Percentiles rank a stretch among this genome's conserved stretches.
Evolutionary conservation across 2,113 vertebrate species (phyloP).

Genomic region (Formicarius rufipectus): DNA sequence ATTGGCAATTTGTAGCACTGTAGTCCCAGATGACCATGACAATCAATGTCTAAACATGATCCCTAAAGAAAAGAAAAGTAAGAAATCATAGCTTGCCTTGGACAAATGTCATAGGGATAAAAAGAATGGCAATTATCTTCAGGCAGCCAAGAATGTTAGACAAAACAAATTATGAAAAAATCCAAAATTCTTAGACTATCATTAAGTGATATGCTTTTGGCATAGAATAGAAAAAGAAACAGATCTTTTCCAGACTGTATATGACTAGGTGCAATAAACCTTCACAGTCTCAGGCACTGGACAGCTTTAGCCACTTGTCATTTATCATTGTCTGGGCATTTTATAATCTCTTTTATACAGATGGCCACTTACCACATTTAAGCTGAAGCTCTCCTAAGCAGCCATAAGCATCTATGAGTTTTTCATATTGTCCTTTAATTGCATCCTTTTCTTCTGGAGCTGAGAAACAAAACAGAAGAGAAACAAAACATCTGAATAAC

Average conservation of each 20-base stretch:
- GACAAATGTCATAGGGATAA: not conserved
- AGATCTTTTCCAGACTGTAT: not conserved
- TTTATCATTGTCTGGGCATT: not conserved
- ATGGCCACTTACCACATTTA: constrained; percentile 71
- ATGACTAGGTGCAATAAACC: not conserved
- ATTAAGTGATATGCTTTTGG: not conserved
- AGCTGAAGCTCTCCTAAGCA: constrained; percentile 80
- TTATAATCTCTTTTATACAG: not conserved
- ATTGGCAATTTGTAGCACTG: not conserved
- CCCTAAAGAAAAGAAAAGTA: not conserved
- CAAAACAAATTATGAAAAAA: not conserved
- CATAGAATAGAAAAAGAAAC: not conserved
- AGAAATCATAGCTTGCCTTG: not conserved
- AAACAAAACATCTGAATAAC: constrained; percentile 56
- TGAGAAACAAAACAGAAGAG: constrained; percentile 45
- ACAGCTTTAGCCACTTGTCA: not conserved
- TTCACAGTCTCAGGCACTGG: not conserved
- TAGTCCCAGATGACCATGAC: not conserved
- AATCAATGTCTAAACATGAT: not conserved
- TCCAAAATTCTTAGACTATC: not conserved
- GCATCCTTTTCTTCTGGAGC: constrained; percentile 80
- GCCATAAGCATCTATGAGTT: constrained; percentile 77
- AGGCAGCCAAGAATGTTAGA: not conserved
- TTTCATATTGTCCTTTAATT: constrained; percentile 78
- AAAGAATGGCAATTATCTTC: not conserved